Evolutionary conservation across 2,888 invertebrate species (phyloP).

Genomic region (Belgica antarctica): DNA sequence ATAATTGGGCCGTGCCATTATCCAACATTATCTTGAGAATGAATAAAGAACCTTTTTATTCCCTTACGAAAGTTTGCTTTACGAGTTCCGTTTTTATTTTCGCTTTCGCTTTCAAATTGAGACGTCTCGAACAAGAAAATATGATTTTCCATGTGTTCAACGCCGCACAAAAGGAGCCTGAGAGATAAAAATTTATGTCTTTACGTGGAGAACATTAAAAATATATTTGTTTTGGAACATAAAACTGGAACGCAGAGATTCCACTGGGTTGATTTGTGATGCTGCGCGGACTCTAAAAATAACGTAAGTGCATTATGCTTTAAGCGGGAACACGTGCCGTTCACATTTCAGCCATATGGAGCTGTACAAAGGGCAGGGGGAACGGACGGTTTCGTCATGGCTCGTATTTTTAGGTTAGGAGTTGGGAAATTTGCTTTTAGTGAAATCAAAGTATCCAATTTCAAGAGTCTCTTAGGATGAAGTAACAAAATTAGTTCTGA

Average conservation of each 20-base stretch:
- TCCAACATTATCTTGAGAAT: neutral
- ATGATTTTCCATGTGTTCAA: conserved; percentile 20
- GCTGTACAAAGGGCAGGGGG: neutral
- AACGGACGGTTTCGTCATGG: too few relatives aligned
- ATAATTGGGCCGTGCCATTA: conserved; percentile 9
- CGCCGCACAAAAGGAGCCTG: conserved; percentile 1
- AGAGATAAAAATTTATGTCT: conserved; percentile 15
- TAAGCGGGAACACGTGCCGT: neutral
- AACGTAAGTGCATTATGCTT: conserved; percentile 2
- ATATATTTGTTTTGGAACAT: conserved; percentile 13
- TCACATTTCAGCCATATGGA: neutral
- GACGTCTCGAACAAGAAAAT: neutral
- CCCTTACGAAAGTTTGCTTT: neutral
- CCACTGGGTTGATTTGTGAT: too few relatives aligned
- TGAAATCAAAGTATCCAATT: too few relatives aligned
- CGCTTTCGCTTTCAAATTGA: conserved; percentile 23
- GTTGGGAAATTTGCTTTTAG: too few relatives aligned
- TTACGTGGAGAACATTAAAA: neutral
- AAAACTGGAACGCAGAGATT: neutral
- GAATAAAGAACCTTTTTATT: conserved; percentile 1
- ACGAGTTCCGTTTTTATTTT: neutral
- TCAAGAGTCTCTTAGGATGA: too few relatives aligned
- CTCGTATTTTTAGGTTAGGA: too few relatives aligned
- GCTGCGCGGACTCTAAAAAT: neutral
- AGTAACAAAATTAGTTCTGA: too few relatives aligned